Base-by-base conservation (phyloP, 1,140 invertebrate genomes). In the Drosophila funebris region DNA sequence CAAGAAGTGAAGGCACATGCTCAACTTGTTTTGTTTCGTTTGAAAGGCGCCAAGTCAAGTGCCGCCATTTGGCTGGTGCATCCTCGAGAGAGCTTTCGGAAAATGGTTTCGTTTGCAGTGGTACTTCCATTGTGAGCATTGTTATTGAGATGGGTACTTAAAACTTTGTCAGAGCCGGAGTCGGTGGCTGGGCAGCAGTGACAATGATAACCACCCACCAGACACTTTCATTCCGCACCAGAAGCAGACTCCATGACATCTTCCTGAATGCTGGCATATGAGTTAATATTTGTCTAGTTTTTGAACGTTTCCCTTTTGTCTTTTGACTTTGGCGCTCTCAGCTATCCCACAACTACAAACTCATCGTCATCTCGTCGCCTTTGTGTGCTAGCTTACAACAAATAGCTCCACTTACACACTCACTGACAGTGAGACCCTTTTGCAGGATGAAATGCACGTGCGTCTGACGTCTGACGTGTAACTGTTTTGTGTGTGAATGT, bases 201-300 rank as follows among this genome's bases (percentile, higher is more conserved):
- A 46, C 50, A 56, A 53, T 41, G 13, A 41, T 33, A 43, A 41
- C 13, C 57, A 22, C 11, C 16, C 66, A 36, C 11, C 9, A 18
- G 6, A 5, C 46, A 29, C 24, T 29, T 2, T 14, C 24, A 48
- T 14, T 14, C 46, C 8, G 31, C 33, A 36, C 22, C 46, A 6
- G 22, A 11, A 2, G 3, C 31, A 33, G 41, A 14, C 8, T 29
- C 9, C 7, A 22, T 63, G 36, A 5, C 46, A 53, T 43, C 24
- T 41, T 18, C 13, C 31, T 31, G 54, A 46, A 33, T 31, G 41
- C 29, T 62, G 50, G 69, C 74, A 88, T 72, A 76, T 76, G 78
- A 72, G 83, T 88, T 88, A 88, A 88, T 88, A 88, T 88, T 88
- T 88, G 83, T 83, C 83, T 88, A 88, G 78, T 87, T 88, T 88